A percentile compares a stretch with the other conserved stretches of the same genome.
Evolutionary conservation across 2,888 invertebrate genomes (phyloP).

Genomic region (Zeuzera pyrina): DNA sequence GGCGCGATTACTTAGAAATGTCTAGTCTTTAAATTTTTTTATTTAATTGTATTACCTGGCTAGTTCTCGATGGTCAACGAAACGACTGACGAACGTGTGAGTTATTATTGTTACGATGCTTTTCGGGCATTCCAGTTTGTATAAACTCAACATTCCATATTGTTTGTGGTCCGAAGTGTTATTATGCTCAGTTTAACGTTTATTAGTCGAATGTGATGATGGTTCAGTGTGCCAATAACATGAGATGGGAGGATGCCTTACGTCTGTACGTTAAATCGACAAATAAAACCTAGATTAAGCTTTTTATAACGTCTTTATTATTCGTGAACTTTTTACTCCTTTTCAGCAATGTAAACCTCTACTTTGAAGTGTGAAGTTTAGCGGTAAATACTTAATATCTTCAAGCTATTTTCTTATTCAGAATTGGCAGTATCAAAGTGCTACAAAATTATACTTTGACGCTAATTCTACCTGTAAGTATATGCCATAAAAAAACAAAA

Average conservation of each 20-base stretch:
- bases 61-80: too few species aligned
- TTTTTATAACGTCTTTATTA: constrained; percentile 50
- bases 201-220: constrained; percentile 28
- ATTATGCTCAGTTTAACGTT: constrained; percentile 41
- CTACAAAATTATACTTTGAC: too few species aligned
- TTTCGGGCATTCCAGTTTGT: constrained; percentile 49
- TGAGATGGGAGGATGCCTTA: constrained; percentile 65
- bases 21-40: constrained; percentile 60
- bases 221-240: constrained; percentile 67
- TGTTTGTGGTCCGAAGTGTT: constrained; percentile 42
- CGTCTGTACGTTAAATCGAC: constrained; percentile 69
- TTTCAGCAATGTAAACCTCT: too few species aligned
- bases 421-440: too few species aligned
- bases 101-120: too few species aligned
- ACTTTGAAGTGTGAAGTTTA: too few species aligned
- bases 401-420: too few species aligned
- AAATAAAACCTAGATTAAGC: constrained; percentile 70
- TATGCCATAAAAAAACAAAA: too few species aligned
- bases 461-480: too few species aligned
- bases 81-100: too few species aligned
- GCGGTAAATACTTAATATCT: too few species aligned
- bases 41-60: constrained; percentile 41
- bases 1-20: constrained; percentile 61
- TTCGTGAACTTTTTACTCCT: constrained; percentile 2
- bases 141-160: constrained; percentile 52